These are phyloP conservation scores for Phyllotreta cruciferae DNA, from an alignment of 2,888 invertebrate species.

Conservation along the genomic window DNA sequence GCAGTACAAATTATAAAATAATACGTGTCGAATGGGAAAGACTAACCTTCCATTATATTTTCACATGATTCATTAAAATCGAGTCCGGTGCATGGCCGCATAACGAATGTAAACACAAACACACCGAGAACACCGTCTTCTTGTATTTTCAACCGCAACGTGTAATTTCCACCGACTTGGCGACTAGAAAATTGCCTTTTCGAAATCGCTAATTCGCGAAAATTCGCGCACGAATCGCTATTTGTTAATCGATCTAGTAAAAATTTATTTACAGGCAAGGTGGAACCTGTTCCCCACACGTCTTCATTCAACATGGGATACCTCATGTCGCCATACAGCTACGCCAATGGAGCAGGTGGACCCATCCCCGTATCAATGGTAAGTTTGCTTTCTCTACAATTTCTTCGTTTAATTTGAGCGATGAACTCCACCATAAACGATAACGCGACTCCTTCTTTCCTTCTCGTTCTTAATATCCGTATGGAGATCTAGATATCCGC, in stretches of 20 bases:
- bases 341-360: slow-evolving; percentile 87
- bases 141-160: slow-evolving; percentile 25
- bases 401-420: background rate
- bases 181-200: slow-evolving; percentile 30
- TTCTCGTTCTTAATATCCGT: background rate
- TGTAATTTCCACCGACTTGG: slow-evolving; percentile 29
- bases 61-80: slow-evolving; percentile 39
- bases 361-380: slow-evolving; percentile 89
- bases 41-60: slow-evolving; percentile 36
- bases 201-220: slow-evolving; percentile 6
- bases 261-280: slow-evolving; percentile 70
- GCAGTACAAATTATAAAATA: slow-evolving; percentile 34
- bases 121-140: slow-evolving; percentile 25
- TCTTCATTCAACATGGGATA: slow-evolving; percentile 91
- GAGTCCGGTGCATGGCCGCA: slow-evolving; percentile 25
- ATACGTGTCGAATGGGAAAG: slow-evolving; percentile 33
- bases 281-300: slow-evolving; percentile 80
- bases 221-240: too few species aligned
- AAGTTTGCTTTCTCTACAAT: slow-evolving; percentile 60
- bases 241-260: background rate
- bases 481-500: too few species aligned
- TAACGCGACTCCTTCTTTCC: too few species aligned
- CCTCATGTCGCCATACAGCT: slow-evolving; percentile 88
- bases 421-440: too few species aligned
- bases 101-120: slow-evolving; percentile 23